Conservation (phyloP, 2,888 invertebrate genomes). For the Cataglyphis cursor region DNA sequence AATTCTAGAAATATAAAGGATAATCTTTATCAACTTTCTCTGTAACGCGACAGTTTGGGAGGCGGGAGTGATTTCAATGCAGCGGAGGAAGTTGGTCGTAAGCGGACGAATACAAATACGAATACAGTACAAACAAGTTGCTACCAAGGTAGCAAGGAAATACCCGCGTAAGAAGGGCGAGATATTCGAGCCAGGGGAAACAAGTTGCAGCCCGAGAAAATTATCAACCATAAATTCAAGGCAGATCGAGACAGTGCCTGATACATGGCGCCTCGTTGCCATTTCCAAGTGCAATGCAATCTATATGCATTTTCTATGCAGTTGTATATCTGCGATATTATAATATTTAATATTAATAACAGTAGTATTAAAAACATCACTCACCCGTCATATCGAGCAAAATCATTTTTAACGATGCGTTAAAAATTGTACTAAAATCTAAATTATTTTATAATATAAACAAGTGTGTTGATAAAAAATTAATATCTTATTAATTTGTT, state of each 20-base stretch:
- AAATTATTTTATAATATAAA: background rate
- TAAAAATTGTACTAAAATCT: background rate
- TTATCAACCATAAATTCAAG: constrained; percentile 65
- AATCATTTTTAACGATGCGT: background rate
- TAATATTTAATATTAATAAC: constrained; percentile 9
- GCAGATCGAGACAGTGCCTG: constrained; percentile 59
- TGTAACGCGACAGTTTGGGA: constrained; percentile 44
- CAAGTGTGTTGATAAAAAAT: background rate
- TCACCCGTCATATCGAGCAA: background rate
- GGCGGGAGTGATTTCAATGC: constrained; percentile 51
- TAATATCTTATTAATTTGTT: background rate
- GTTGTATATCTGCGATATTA: constrained; percentile 35
- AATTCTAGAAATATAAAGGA: background rate
- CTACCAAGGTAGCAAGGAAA: constrained; percentile 42
- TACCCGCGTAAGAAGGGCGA: constrained; percentile 50
- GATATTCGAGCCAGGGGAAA: constrained; percentile 56
- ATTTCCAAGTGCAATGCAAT: constrained; percentile 60
- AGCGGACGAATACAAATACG: constrained; percentile 41
- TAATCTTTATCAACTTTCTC: constrained; percentile 43
- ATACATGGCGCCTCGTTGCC: constrained; percentile 60
- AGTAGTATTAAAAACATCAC: constrained; percentile 11
- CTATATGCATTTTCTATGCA: constrained; percentile 56
- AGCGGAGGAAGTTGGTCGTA: constrained; percentile 44
- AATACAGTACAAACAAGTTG: constrained; percentile 47
- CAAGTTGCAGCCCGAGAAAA: constrained; percentile 64